Percentiles rank a stretch among this genome's conserved stretches.
Evolutionary conservation across 2,797 vertebrate genomes (phyloP).

Genomic region (Chaenodraco wilsoni): DNA sequence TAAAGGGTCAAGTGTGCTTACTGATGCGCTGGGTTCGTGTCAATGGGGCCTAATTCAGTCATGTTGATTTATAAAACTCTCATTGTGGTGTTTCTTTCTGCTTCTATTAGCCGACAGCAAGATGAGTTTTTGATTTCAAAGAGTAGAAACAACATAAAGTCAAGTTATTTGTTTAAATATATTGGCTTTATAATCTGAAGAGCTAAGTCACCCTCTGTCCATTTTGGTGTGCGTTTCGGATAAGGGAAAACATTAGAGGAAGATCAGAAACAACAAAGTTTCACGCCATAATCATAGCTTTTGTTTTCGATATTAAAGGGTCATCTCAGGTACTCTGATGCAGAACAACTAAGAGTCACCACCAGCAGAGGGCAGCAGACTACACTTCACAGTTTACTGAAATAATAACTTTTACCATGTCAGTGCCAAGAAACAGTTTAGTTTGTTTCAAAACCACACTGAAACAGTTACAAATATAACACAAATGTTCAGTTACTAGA

Average conservation of each 20-base stretch:
- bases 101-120: slow-evolving; percentile 11
- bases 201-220: too few species aligned
- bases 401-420: neutral
- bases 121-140: slow-evolving; percentile 20
- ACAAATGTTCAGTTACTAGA: neutral
- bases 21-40: slow-evolving; percentile 25
- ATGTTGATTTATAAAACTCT: too few species aligned
- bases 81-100: slow-evolving; percentile 18
- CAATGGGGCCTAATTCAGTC: slow-evolving; percentile 31
- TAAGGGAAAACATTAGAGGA: neutral
- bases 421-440: slow-evolving; percentile 6
- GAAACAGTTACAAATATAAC: neutral
- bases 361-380: slow-evolving; percentile 82
- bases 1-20: slow-evolving; percentile 37
- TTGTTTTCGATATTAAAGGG: slow-evolving; percentile 4
- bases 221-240: too few species aligned
- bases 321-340: slow-evolving; percentile 13
- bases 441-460: neutral
- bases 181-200: too few species aligned
- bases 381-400: slow-evolving; percentile 45
- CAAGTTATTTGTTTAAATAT: too few species aligned
- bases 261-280: neutral
- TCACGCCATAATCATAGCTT: neutral
- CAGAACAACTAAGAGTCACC: neutral
- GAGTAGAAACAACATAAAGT: neutral